Base-by-base conservation (phyloP, 2,888 invertebrate species). In the Drosophila colorata region DNA sequence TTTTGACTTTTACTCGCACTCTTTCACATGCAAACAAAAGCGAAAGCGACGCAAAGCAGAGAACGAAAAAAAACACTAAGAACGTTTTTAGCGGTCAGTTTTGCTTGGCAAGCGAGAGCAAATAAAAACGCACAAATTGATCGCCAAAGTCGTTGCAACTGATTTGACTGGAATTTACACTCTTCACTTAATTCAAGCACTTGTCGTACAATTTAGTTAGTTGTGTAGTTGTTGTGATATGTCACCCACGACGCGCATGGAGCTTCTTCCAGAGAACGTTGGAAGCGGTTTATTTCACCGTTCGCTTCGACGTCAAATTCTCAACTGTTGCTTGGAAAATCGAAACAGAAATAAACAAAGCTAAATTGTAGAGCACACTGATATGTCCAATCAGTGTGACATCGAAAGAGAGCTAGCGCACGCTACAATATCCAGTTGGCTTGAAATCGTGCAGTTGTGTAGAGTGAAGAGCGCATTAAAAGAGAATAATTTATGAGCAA, bases 331-430 rank as follows among this genome's bases (percentile, higher is more conserved):
- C 69, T 68, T 74, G 63, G 64, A 65, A 68, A 80, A 57, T 57
- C 55, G 55, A 70, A 66, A 53, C 84, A 67, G 78, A 83, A 87
- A 74, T 80, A 80, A 87, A 77, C 84, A 87, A 74, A 65, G 56
- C 57, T 31, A 43, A 67, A 73, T 43, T 77, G 73, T 63, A 74
- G 72, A 74, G 72, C 66, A 48, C 38, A 16, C n/a, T 16, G 43
- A n/a, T 38, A 4, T 4, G 11, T 14, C 11, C 31, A 55, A 58
- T 43, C 53, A 58, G 43, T 44, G 49, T 16, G 46, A 46, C 2
- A 56, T 37, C 44, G 6, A 41, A 44, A 56, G 71, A 74, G 73
- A 52, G 48, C 25, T 6, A 11, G 16, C 51, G 38, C 28, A 9
- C 43, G n/a, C 33, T 43, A 25, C 38, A 52, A 38, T 57, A 56